Conservation (phyloP, 2,797 vertebrate genomes). For the Cryptoblepharus egeriae region DNA sequence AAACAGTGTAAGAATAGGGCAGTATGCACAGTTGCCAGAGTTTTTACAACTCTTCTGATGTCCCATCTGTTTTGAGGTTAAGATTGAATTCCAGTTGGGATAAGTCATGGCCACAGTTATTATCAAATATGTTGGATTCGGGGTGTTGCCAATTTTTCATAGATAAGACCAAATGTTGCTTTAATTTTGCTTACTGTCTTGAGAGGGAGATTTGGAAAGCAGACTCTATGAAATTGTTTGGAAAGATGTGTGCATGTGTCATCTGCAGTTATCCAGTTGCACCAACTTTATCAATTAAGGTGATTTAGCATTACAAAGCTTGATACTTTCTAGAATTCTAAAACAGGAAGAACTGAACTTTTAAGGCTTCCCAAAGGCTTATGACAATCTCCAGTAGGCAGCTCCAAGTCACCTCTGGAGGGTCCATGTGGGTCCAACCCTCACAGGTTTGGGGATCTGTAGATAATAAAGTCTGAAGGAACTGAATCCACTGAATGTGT, state of each 20-base stretch:
- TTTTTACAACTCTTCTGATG: background rate
- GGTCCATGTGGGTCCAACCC: too few species aligned
- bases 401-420: too few species aligned
- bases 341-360: too few species aligned
- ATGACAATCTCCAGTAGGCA: too few species aligned
- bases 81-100: background rate
- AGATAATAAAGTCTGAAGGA: too few species aligned
- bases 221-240: background rate
- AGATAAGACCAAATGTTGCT: background rate
- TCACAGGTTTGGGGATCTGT: too few species aligned
- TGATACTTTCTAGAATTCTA: too few species aligned
- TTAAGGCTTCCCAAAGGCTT: background rate
- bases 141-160: background rate
- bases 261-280: background rate
- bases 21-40: background rate
- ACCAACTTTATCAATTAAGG: background rate
- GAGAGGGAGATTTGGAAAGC: background rate
- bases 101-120: background rate
- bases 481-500: too few species aligned
- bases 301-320: background rate
- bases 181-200: background rate
- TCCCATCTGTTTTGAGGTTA: slow-evolving; percentile 17
- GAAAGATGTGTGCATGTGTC: background rate
- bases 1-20: background rate
- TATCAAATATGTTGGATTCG: background rate